Evolutionary conservation across 2,113 vertebrate genomes (phyloP).

Genomic region (Corvus cornix): DNA sequence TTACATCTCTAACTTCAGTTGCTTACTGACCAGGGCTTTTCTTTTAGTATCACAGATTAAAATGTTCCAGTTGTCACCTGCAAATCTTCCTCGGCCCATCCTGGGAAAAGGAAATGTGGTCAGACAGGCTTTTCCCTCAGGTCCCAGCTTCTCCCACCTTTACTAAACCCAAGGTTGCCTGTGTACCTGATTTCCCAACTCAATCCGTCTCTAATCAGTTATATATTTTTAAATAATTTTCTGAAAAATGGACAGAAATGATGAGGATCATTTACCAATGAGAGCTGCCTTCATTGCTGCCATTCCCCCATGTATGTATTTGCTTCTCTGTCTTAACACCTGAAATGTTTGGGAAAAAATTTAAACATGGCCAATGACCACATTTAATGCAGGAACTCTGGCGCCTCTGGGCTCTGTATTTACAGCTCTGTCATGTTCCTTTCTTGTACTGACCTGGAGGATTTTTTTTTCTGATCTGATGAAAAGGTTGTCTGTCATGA

Average conservation of each 20-base stretch:
- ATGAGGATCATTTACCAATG: neutral
- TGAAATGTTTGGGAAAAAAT: neutral
- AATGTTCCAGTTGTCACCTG: neutral
- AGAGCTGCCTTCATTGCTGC: neutral
- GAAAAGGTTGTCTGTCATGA: conserved; percentile 14
- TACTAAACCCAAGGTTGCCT: neutral
- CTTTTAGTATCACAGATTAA: neutral
- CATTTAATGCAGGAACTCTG: neutral
- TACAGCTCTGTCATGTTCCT: conserved; percentile 6
- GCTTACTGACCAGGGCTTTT: neutral
- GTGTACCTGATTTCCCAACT: neutral
- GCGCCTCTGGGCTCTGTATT: neutral
- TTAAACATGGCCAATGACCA: neutral
- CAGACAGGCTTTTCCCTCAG: neutral
- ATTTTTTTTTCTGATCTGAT: neutral
- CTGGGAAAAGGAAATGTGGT: neutral
- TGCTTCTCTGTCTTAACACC: neutral
- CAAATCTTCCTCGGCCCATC: neutral
- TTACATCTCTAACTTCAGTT: neutral
- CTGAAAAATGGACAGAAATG: neutral
- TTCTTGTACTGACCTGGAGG: conserved; percentile 30
- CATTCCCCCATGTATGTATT: neutral
- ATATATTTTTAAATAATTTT: neutral
- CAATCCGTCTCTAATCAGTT: neutral
- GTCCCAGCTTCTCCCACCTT: neutral